Base-by-base conservation (phyloP, 2,797 vertebrate genomes). In the Mormyrus proboscirostris region DNA sequence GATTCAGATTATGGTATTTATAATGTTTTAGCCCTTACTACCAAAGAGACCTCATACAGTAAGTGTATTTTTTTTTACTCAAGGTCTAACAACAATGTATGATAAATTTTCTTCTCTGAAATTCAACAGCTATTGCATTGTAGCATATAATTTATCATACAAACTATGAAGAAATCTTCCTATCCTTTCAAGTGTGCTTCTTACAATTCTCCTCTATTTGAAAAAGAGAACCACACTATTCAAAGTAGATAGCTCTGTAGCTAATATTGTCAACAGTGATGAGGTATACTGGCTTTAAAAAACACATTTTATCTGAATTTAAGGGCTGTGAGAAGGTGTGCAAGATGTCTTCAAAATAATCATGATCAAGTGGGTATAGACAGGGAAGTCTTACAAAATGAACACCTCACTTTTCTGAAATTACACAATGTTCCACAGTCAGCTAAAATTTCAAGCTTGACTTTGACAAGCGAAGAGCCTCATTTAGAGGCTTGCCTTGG, bases 401-500 rank as follows among this genome's bases (percentile, higher is more conserved):
- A 47, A 84, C 41, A 25, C n/a, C 47, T 50, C n/a, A 47, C 41
- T 84, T 49, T 84, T 84, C 22, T 25, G 19, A 47, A 47, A 84
- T 47, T 49, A 49, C 44, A 84, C 41, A 84, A 22, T 84, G 82
- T 84, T 84, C 41, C 82, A 22, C 41, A 12, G n/a, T 84, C 82
- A 84, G n/a, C 82, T 49, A 25, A 84, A 44, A 47, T 49, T 84
- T 25, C 82, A 84, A 29, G 47, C 47, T 49, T 84, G 44, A 47
- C 76, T 82, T 82, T 82, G 76, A 82, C 76, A 47, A 82, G 76
- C 7, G 76, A 82, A 47, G 38, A 44, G 76, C 76, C 76, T 82
- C 76, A 44, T 44, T 47, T 47, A 19, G 76, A 19, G 7, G 16
- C 7, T 33, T 47, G 76, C 44, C 44, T 47, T 82, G 82, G 82